A percentile compares a stretch with the other conserved stretches of the same genome.
Evolutionary conservation across 2,113 vertebrate genomes (phyloP).

Genomic region (Irena cyanogastra): DNA sequence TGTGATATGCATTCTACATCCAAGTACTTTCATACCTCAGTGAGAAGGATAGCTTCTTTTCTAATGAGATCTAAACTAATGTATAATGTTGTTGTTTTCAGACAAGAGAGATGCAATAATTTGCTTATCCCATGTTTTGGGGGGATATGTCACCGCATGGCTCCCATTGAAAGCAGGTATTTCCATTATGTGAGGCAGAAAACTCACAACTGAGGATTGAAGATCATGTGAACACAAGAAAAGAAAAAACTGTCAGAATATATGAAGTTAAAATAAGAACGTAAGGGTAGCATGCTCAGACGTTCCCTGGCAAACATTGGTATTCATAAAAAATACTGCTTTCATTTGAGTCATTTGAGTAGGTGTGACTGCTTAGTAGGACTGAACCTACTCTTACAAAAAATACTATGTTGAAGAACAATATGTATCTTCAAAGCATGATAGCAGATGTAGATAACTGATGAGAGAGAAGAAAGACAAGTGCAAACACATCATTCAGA

Average conservation of each 20-base stretch:
- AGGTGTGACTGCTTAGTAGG: slow-evolving; percentile 53
- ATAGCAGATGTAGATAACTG: slow-evolving; percentile 27
- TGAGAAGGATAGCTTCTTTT: not conserved
- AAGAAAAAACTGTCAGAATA: not conserved
- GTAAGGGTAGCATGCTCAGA: slow-evolving; percentile 14
- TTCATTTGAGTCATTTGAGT: slow-evolving; percentile 57
- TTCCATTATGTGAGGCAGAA: not conserved
- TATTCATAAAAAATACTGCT: slow-evolving; percentile 48
- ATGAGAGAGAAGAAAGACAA: slow-evolving; percentile 21
- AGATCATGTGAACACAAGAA: not conserved
- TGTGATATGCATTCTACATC: not conserved
- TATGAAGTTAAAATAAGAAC: slow-evolving; percentile 29
- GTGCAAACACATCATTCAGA: slow-evolving; percentile 56
- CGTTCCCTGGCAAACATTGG: slow-evolving; percentile 3
- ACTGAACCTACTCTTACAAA: slow-evolving; percentile 27
- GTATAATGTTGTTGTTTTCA: not conserved
- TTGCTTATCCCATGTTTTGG: not conserved
- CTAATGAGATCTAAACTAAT: not conserved
- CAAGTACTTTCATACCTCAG: not conserved
- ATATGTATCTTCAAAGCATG: not conserved
- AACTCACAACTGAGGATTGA: not conserved
- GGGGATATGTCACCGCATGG: not conserved
- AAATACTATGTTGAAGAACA: slow-evolving; percentile 44
- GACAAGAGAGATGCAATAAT: not conserved
- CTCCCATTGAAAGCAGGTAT: not conserved